Percentiles rank a stretch among this genome's conserved stretches.
phyloP scores from a whole-genome alignment of 2,113 vertebrate species.

The Amblyornis subalaris region DNA sequence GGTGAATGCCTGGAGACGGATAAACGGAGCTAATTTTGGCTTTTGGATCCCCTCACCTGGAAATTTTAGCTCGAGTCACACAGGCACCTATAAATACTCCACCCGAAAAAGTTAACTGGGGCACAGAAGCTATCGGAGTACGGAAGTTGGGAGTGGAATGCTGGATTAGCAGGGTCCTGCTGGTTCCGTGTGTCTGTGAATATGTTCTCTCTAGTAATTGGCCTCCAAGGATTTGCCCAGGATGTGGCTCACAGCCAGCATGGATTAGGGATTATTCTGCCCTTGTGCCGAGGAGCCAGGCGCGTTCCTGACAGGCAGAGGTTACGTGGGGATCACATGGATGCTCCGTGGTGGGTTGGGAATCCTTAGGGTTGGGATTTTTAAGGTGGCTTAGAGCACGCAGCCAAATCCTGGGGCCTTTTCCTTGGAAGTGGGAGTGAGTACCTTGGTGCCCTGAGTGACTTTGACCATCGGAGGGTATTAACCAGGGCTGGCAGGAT shows the following conservation, averaged over 20 bases:
- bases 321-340: fast-evolving
- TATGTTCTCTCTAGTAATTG: not conserved
- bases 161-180: not conserved
- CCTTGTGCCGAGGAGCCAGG: not conserved
- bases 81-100: not conserved
- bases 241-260: not conserved
- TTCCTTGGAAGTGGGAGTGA: not conserved
- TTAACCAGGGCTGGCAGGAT: not conserved
- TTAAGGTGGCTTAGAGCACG: fast-evolving
- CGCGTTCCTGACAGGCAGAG: fast-evolving
- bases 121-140: not conserved
- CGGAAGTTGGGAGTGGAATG: not conserved
- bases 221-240: not conserved
- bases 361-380: not conserved
- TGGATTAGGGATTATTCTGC: conserved; percentile 9
- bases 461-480: fast-evolving
- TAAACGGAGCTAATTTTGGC: not conserved
- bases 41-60: not conserved
- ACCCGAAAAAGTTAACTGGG: not conserved
- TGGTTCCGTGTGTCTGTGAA: not conserved
- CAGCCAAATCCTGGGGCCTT: not conserved
- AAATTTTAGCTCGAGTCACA: not conserved
- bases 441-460: not conserved
- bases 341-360: fast-evolving
- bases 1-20: conserved; percentile 46